Conservation (phyloP, 2,888 invertebrate species). For the Phrixothrix hirtus region DNA sequence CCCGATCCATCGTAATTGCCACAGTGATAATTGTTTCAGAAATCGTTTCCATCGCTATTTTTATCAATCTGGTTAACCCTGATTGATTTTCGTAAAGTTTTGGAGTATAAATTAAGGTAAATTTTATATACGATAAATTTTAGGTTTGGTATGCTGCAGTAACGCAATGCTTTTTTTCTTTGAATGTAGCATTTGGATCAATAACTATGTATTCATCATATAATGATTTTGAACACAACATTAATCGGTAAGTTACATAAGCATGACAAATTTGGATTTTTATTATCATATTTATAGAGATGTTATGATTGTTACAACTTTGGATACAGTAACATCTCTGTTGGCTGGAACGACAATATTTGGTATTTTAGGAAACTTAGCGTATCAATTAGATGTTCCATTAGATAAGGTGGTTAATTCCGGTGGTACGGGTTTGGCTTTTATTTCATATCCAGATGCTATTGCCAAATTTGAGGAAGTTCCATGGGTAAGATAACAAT, state of each 20-base stretch:
- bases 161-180: conserved; percentile 78
- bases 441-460: conserved; percentile 84
- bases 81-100: too few relatives aligned
- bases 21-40: too few relatives aligned
- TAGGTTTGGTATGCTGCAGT: conserved; percentile 80
- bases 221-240: conserved; percentile 71
- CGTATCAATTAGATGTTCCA: conserved; percentile 66
- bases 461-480: conserved; percentile 72
- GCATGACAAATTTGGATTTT: too few relatives aligned
- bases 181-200: conserved; percentile 74
- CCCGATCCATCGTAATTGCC: too few relatives aligned
- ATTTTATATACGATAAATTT: too few relatives aligned
- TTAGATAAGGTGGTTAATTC: conserved; percentile 68
- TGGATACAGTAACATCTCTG: conserved; percentile 82
- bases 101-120: too few relatives aligned
- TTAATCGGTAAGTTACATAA: conserved; percentile 67
- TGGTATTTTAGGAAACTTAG: conserved; percentile 80
- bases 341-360: conserved; percentile 83
- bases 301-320: conserved; percentile 76
- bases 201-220: conserved; percentile 80
- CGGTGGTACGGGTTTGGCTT: conserved; percentile 79
- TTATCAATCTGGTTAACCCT: too few relatives aligned
- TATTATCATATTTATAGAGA: conserved; percentile 61
- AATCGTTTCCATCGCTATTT: too few relatives aligned
- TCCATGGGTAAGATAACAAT: conserved; percentile 73